Evolutionary conservation across 2,797 vertebrate genomes (phyloP).

Genomic region (Hydrocynus forskahlii): DNA sequence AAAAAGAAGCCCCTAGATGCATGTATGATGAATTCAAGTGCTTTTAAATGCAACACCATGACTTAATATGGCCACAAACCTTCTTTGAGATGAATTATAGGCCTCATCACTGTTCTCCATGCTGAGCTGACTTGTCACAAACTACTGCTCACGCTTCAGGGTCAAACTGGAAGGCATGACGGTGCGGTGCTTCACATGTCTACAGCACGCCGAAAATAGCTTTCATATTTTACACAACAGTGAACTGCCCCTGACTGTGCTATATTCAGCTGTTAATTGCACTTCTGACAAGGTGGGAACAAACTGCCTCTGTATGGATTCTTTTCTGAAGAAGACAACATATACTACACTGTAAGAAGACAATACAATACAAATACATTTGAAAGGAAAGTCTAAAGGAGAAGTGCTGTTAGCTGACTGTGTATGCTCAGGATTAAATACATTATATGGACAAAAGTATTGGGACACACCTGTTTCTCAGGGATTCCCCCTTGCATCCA

Average conservation of each 20-base stretch:
- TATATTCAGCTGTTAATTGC: slow-evolving; percentile 15
- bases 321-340: background rate
- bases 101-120: background rate
- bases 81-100: background rate
- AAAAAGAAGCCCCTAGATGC: too few species aligned
- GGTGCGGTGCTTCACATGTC: background rate
- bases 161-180: slow-evolving; percentile 4
- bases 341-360: background rate
- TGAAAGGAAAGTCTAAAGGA: background rate
- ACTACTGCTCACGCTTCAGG: slow-evolving; percentile 15
- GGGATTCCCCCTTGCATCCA: too few species aligned
- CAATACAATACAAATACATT: background rate
- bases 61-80: background rate
- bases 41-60: background rate
- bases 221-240: slow-evolving; percentile 4
- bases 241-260: background rate
- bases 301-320: background rate
- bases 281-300: background rate
- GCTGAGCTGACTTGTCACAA: background rate
- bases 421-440: background rate
- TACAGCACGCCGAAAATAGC: slow-evolving; percentile 11
- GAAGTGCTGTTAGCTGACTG: background rate
- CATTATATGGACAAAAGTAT: too few species aligned
- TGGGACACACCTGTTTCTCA: too few species aligned
- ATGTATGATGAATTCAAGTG: background rate